A percentile compares a stretch with the other conserved stretches of the same genome.
These are phyloP conservation scores for Sapajus apella DNA, from an alignment of 2,113 vertebrate species.

Conservation along the genomic window DNA sequence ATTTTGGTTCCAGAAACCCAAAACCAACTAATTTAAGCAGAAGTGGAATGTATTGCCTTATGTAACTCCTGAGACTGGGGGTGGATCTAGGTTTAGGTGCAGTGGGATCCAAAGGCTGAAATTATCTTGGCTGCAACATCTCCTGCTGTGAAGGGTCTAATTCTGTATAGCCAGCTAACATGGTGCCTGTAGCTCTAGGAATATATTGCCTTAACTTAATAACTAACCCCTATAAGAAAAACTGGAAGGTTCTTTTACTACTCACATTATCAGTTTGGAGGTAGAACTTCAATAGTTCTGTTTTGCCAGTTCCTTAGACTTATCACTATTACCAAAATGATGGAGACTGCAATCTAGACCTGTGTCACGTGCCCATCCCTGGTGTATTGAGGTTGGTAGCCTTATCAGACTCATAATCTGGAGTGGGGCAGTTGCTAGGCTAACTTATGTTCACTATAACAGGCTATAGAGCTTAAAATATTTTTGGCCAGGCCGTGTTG, in stretches of 20 bases:
- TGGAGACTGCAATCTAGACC: neutral
- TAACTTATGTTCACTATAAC: neutral
- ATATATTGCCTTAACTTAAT: constrained; percentile 46
- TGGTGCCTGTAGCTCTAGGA: constrained; percentile 12
- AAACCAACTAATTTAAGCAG: constrained; percentile 7
- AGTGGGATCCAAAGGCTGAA: constrained; percentile 61
- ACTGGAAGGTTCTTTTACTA: neutral
- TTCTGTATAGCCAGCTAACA: constrained; percentile 55
- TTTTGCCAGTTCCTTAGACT: neutral
- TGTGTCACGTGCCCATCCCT: neutral
- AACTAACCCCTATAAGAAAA: neutral
- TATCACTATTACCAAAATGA: neutral
- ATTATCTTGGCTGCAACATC: constrained; percentile 63
- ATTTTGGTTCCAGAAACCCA: constrained; percentile 56
- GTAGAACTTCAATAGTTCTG: neutral
- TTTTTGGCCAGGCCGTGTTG: neutral
- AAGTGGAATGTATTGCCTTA: constrained; percentile 51
- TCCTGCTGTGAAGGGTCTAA: constrained; percentile 64
- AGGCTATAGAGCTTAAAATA: neutral
- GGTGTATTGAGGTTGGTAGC: neutral
- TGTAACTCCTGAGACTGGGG: constrained; percentile 16
- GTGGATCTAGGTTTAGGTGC: constrained; percentile 59
- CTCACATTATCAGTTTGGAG: neutral
- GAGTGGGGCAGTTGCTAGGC: neutral
- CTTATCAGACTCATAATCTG: neutral